Base-by-base conservation (phyloP, 2,888 invertebrate species). In the Oscheius sp. region DNA sequence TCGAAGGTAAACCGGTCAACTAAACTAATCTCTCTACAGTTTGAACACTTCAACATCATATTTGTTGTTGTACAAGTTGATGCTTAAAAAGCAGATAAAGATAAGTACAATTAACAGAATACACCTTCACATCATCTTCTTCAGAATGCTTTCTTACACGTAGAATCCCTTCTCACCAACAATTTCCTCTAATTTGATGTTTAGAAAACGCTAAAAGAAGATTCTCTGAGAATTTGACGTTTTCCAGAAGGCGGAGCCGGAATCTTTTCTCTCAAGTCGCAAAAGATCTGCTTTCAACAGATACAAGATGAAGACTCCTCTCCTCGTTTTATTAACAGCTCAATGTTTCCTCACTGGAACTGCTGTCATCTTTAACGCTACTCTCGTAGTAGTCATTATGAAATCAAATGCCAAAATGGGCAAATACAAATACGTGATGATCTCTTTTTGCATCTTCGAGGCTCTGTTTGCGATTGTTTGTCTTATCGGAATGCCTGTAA, bases 401-500 rank as follows among this genome's bases (percentile, higher is more conserved):
- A 39, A 23, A 5, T 25, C 42, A n/a, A 61, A 42, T 12, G 27
- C 45, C 6, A 61, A 61, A 45, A 61, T 61, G 45, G 61, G 61
- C 12, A 25, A 45, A 17, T 61, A 61, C 20, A 61, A 61, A 27
- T 42, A 61, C 10, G 12, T 61, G 10, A 61, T 61, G 61, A 42
- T 25, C 12, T 29, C 61, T 6, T 61, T 61, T 20, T 29, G 45
- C 8, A 20, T 61, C 12, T 61, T 61, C 45, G 61, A 61, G 31
- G 42, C 61, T 4, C 2, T 45, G 1, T 61, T 45, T 31, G 61
- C 61, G 5, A 15, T 61, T n/a, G 61, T 61, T 27, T 42, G 42
- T 5, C 29, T 61, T 29, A 45, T 61, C 10, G 61, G 61, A 3
- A 61, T 61, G 61, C 61, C 61, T 25, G 61, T 61, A 25, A n/a